Base-by-base conservation (phyloP, 2,888 invertebrate genomes). In the Hipparchia sbordonii region DNA sequence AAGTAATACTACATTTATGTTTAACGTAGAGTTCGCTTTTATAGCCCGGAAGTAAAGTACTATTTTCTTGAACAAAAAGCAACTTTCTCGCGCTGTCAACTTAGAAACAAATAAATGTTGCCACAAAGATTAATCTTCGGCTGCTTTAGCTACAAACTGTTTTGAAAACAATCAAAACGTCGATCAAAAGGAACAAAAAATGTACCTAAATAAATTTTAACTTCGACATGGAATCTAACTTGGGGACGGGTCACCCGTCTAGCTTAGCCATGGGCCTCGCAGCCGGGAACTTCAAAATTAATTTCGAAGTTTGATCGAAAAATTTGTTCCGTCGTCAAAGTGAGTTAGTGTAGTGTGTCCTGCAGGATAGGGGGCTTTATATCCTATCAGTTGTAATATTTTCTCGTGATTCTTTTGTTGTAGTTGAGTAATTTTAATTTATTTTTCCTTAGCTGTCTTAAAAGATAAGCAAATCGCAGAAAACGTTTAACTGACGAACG, bases 301-400 rank as follows among this genome's bases (percentile, higher is more conserved):
- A 90, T 90, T 89, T 89, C 82, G 76, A 89, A 90, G 86, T 91
- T 91, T 87, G 87, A 90, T 89, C 86, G 89, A 89, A 90, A 89
- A 90, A 89, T 89, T 83, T 88, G 89, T 85, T 86, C 82, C 82
- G 80, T 82, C 86, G 83, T 80, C 79, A 82, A 80, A 85, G 80
- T 77, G 79, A 80, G 77, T 79, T 77, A 76, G 79, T 73, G 79
- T 68, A 70, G 23, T 23, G 23, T 70, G 63, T 71, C 77, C 72
- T 63, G 9, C 10, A 70, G 74, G 74, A 74, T 73, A 54, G 46
- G 59, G 52, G 52, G 67, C 54, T 63, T 70, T 48, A 48, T 60
- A 63, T 67, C 7, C 54, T 59, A 10, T 71, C 56, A 63, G 70
- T 57, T 67, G 1, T 39, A n/a, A 54, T 62, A 60, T 59, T 69